Evolutionary conservation across 1,140 invertebrate genomes (phyloP), one percentile per base, ranked within the genome.

Genomic region (Agraylea sexmaculata): DNA sequence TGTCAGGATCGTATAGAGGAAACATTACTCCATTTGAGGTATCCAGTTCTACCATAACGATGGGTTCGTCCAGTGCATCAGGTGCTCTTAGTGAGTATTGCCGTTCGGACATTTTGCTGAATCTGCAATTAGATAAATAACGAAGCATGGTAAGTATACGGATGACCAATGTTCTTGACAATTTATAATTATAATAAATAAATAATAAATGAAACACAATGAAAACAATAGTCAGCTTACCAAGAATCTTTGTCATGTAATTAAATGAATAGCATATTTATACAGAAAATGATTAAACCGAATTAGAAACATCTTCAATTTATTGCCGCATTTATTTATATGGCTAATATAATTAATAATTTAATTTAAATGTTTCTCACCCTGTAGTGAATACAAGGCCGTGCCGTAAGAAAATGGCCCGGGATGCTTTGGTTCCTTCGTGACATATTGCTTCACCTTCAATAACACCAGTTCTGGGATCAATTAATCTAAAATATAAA

Each of bases 21-120:
- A 96, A 91, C 78, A 99, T 87, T 23, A 98, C 89, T 46, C 94
- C 94, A 65, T 97, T 98, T 47, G 87, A 91, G 18, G 88, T 93
- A 63, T 99, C 95, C 51, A 99, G 70, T 67, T 92, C 89, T 38
- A 95, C 90, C 71, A 92, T 89, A 7, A 91, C 82, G 52, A 98
- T 88, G 2, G 93, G 90, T 56, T 91, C 87, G 28, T 73, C 72
- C 22, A 98, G 68, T 54, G 90, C 86, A 54, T 92, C 85, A 8
- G 85, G 85, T 6, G 83, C 88, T 58, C 94, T 75, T 42, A 99
- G 66, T 25, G 90, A 87, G 68, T 95, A 94, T 59, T 96, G 89
- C 30, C 94, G 70, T 65, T 97, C 92, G 38, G 90, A 94, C 75
- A 88, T 88, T 62, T 88, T 86, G 48, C 89, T 94, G 69, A 98